phyloP scores from a whole-genome alignment of 2,888 invertebrate species.

The Plagodis dolabraria region DNA sequence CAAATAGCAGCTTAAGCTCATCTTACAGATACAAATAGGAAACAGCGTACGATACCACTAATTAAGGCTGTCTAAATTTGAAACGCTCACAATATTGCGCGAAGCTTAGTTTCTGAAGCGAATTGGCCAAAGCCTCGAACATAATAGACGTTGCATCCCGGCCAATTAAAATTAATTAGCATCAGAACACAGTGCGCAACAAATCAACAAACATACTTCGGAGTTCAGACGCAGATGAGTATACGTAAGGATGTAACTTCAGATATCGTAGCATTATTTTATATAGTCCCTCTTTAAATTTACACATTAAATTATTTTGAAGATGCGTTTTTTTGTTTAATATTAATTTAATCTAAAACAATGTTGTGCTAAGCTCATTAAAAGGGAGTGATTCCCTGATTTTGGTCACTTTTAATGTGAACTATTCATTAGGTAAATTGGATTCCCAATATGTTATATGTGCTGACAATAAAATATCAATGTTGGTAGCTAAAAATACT shows the following conservation, averaged over 20 bases:
- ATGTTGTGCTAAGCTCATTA: too few relatives aligned
- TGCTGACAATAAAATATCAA: too few relatives aligned
- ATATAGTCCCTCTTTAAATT: too few relatives aligned
- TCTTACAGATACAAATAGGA: not conserved
- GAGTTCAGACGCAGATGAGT: slow-evolving; percentile 58
- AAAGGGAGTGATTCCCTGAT: too few relatives aligned
- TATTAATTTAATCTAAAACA: too few relatives aligned
- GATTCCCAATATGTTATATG: too few relatives aligned
- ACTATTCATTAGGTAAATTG: too few relatives aligned
- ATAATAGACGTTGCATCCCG: slow-evolving; percentile 29
- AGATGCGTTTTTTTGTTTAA: too few relatives aligned
- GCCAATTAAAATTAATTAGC: slow-evolving; percentile 83
- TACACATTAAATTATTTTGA: too few relatives aligned
- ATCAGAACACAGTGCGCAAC: slow-evolving; percentile 72
- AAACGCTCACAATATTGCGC: slow-evolving; percentile 22
- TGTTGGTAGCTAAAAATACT: too few relatives aligned
- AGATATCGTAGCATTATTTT: slow-evolving; percentile 38
- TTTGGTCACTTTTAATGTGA: too few relatives aligned
- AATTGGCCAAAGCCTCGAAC: slow-evolving; percentile 25
- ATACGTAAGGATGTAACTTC: slow-evolving; percentile 31
- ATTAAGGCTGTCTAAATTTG: slow-evolving; percentile 24
- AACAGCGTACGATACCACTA: slow-evolving; percentile 9
- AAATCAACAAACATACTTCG: slow-evolving; percentile 78
- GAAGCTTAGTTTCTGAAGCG: slow-evolving; percentile 29
- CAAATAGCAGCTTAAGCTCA: not conserved